A percentile compares a stretch with the other conserved stretches of the same genome.
These are phyloP conservation scores for Eubucco bourcierii DNA, from an alignment of 2,113 vertebrate genomes.

Conservation along the genomic window DNA sequence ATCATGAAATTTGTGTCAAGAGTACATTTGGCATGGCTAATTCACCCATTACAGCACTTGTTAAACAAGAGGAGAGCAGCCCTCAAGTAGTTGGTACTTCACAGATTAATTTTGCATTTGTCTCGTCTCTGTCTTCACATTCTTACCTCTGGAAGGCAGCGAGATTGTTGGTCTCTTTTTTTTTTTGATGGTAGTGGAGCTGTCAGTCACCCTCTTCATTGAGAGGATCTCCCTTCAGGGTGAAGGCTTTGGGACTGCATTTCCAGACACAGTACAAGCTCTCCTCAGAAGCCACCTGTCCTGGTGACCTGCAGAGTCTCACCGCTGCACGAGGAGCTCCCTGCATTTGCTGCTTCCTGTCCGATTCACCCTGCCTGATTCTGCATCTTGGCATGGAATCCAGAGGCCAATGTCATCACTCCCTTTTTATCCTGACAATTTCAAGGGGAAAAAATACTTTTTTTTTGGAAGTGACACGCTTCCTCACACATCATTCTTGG, in stretches of 20 bases:
- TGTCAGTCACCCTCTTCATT: background rate
- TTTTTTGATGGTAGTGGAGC: background rate
- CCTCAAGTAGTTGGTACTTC: background rate
- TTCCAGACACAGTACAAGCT: background rate
- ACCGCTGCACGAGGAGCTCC: background rate
- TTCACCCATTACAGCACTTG: slow-evolving; percentile 15
- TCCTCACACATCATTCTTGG: background rate
- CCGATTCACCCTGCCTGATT: background rate
- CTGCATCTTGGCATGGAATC: background rate
- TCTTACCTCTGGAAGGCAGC: background rate
- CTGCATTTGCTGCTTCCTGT: background rate
- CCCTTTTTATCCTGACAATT: background rate
- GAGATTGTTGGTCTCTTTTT: background rate
- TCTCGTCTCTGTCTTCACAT: background rate
- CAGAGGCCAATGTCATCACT: background rate
- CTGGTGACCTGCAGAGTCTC: background rate
- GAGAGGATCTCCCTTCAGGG: background rate
- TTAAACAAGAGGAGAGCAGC: background rate
- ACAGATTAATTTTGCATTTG: slow-evolving; percentile 5
- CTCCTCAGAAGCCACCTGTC: background rate
- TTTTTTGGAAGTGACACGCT: background rate
- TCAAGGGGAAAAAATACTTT: background rate
- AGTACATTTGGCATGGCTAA: slow-evolving; percentile 16
- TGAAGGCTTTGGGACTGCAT: fast-evolving
- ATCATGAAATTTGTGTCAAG: slow-evolving; percentile 37